Evolutionary conservation across 2,113 vertebrate genomes (phyloP).

Genomic region (Clarias magur): DNA sequence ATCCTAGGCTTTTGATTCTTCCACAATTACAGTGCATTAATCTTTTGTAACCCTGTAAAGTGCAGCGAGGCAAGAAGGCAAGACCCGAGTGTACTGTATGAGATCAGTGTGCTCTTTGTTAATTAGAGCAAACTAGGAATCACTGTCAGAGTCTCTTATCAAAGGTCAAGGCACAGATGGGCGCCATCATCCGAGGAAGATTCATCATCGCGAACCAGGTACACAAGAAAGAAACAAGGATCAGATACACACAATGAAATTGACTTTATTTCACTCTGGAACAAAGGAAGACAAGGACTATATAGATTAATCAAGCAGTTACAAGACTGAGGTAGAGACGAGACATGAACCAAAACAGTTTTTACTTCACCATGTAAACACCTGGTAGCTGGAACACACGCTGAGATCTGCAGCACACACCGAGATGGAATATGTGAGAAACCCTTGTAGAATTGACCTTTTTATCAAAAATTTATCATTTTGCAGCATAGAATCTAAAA

Average conservation of each 20-base stretch:
- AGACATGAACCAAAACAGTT: not conserved
- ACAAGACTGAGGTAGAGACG: not conserved
- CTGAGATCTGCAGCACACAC: not conserved
- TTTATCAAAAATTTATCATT: not conserved
- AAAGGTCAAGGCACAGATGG: not conserved
- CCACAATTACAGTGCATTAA: not conserved
- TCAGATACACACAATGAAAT: not conserved
- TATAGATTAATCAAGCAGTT: not conserved
- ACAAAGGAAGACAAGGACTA: not conserved
- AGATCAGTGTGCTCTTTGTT: not conserved
- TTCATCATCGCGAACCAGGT: not conserved
- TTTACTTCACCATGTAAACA: not conserved
- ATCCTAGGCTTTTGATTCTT: not conserved
- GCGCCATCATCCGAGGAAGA: not conserved
- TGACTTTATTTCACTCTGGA: not conserved
- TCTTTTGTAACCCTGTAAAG: not conserved
- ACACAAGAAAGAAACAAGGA: not conserved
- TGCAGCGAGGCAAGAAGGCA: not conserved
- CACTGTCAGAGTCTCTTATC: not conserved
- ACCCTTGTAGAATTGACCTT: not conserved
- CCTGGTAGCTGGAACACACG: not conserved
- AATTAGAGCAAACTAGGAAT: not conserved
- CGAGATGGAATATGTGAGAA: not conserved
- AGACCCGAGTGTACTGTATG: not conserved
- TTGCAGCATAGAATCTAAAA: not conserved